Evolutionary conservation across 2,797 vertebrate species (phyloP).

Genomic region (Eptatretus atami): DNA sequence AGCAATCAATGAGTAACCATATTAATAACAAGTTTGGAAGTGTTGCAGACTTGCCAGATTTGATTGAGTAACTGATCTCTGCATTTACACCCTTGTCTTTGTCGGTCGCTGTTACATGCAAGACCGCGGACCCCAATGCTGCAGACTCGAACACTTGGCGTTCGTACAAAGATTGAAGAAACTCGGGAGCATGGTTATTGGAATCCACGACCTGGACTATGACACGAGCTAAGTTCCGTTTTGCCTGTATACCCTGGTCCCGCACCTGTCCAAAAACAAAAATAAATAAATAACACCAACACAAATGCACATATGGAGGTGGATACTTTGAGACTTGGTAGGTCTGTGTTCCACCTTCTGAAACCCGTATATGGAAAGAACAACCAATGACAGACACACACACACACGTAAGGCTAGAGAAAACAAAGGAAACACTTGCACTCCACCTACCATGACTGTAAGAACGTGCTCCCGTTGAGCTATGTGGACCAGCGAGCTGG

Average conservation of each 20-base stretch:
- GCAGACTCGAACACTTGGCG: conserved; percentile 72
- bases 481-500: conserved; percentile 60
- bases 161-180: conserved; percentile 55
- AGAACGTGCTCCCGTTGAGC: conserved; percentile 62
- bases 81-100: conserved; percentile 84
- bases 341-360: too few species aligned
- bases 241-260: conserved; percentile 83
- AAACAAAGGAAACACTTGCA: neutral
- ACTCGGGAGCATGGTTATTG: conserved; percentile 70
- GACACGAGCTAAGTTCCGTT: conserved; percentile 55
- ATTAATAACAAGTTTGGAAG: too few species aligned
- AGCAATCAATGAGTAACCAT: neutral
- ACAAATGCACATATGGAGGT: too few species aligned
- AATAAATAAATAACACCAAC: neutral
- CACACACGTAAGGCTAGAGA: too few species aligned
- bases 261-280: conserved; percentile 31
- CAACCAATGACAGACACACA: too few species aligned
- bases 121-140: conserved; percentile 54
- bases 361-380: too few species aligned
- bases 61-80: conserved; percentile 52
- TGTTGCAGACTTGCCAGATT: conserved; percentile 33
- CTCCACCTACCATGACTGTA: conserved; percentile 44
- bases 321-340: too few species aligned
- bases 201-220: conserved; percentile 63
- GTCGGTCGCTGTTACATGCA: conserved; percentile 70